Conservation (phyloP, 2,888 invertebrate genomes). For the Ormia ochracea region DNA sequence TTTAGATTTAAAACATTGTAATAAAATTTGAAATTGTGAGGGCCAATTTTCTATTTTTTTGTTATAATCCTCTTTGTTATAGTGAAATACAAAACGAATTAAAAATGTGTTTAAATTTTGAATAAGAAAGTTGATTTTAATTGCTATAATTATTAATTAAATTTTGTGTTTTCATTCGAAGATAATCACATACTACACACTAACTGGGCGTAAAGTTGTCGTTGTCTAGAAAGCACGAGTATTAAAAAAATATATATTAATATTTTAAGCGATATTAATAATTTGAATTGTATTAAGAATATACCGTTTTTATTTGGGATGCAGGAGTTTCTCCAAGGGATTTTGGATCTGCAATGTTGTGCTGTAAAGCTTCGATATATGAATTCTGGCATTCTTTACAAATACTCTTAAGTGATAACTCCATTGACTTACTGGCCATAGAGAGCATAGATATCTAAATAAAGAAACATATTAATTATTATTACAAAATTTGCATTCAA, state of each 20-base stretch:
- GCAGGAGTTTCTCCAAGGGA: constrained; percentile 28
- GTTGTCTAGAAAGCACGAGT: constrained; percentile 45
- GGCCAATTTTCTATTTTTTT: constrained; percentile 46
- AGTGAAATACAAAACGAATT: constrained; percentile 51
- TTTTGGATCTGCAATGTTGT: constrained; percentile 45
- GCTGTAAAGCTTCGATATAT: constrained; percentile 60
- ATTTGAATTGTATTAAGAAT: not conserved
- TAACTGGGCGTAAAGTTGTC: constrained; percentile 53
- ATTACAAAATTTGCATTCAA: not conserved
- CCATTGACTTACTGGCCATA: constrained; percentile 51
- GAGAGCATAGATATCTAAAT: constrained; percentile 51
- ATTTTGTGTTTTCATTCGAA: constrained; percentile 24
- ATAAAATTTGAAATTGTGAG: constrained; percentile 50
- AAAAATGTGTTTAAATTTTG: constrained; percentile 47
- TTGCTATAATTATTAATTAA: constrained; percentile 49
- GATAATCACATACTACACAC: constrained; percentile 56
- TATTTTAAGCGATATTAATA: not conserved
- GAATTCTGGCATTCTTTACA: constrained; percentile 60
- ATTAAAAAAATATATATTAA: not conserved
- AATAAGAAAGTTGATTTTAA: constrained; percentile 38
- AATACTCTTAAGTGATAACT: constrained; percentile 49
- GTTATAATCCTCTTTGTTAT: constrained; percentile 41
- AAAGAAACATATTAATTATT: not conserved
- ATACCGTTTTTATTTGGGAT: constrained; percentile 53
- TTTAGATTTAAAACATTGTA: constrained; percentile 54